Percentiles rank a stretch among this genome's conserved stretches.
Conservation (phyloP, 1,140 invertebrate genomes). For the Aphelenchoides fujianensis region DNA sequence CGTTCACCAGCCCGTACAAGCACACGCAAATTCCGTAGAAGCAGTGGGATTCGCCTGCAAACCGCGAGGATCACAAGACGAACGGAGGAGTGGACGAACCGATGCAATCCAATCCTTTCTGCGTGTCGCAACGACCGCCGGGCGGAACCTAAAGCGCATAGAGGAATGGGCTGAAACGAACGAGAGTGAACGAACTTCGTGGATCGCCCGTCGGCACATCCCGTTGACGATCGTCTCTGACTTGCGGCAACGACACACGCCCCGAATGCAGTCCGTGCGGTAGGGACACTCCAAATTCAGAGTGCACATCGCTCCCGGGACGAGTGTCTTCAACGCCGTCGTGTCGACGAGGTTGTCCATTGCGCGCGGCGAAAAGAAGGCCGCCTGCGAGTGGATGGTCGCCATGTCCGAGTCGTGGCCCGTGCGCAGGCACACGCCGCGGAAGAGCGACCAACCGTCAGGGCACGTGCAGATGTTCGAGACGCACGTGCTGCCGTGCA, state of each 20-base stretch:
- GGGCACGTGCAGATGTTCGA: slow-evolving; percentile 25
- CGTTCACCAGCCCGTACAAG: slow-evolving; percentile 41
- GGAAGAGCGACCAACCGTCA: slow-evolving; percentile 34
- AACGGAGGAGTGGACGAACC: too few species aligned
- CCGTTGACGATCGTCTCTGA: slow-evolving; percentile 49
- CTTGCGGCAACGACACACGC: slow-evolving; percentile 38
- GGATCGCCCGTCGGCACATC: slow-evolving; percentile 42
- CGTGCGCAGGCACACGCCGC: slow-evolving; percentile 27
- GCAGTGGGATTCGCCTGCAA: slow-evolving; percentile 51
- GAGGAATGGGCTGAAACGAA: neutral
- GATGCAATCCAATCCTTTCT: slow-evolving; percentile 55
- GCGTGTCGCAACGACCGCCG: slow-evolving; percentile 49
- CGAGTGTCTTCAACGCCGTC: slow-evolving; percentile 18
- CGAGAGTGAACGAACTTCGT: slow-evolving; percentile 28
- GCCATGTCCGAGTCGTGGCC: neutral
- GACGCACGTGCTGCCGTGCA: slow-evolving; percentile 8
- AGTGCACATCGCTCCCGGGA: slow-evolving; percentile 41
- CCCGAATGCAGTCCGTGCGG: slow-evolving; percentile 44
- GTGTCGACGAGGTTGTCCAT: slow-evolving; percentile 1
- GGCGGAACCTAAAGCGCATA: slow-evolving; percentile 35
- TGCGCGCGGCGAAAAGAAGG: slow-evolving; percentile 29
- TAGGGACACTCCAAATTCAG: slow-evolving; percentile 45
- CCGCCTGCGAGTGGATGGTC: slow-evolving; percentile 23
- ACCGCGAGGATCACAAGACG: too few species aligned
- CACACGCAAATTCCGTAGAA: slow-evolving; percentile 60